These are phyloP conservation scores for Drosophila nr. perissopoda DNA, from an alignment of 2,888 invertebrate species.

Conservation along the genomic window DNA sequence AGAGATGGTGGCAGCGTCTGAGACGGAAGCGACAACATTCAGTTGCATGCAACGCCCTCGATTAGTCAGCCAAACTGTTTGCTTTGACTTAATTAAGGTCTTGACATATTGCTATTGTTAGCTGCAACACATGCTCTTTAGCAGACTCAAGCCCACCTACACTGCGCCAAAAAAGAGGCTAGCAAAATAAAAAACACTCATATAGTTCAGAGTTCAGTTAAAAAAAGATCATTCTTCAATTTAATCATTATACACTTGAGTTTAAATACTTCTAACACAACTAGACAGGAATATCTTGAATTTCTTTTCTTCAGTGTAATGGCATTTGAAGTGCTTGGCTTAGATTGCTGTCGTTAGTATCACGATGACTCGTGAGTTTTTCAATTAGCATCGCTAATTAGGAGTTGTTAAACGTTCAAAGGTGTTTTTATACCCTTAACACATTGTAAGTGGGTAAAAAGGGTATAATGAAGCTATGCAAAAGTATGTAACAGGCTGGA, in stretches of 20 bases:
- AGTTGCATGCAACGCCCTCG: conserved; percentile 62
- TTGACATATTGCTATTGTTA: conserved; percentile 44
- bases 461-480: background rate
- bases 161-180: background rate
- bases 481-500: background rate
- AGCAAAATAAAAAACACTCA: background rate
- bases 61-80: conserved; percentile 47
- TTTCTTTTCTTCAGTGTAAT: background rate
- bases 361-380: conserved; percentile 57
- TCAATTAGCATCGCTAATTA: conserved; percentile 73
- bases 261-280: background rate
- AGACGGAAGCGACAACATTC: conserved; percentile 31
- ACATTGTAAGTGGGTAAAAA: background rate
- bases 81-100: conserved; percentile 58
- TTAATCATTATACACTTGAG: too few species aligned
- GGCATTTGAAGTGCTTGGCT: background rate
- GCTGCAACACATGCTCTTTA: background rate
- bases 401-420: conserved; percentile 37
- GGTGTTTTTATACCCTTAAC: conserved; percentile 19
- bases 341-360: conserved; percentile 9
- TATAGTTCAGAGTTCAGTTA: background rate
- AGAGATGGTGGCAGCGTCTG: background rate
- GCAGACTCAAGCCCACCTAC: background rate
- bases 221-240: background rate
- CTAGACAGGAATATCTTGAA: background rate